phyloP scores from a whole-genome alignment of 2,113 vertebrate species.

The Platichthys stellatus region DNA sequence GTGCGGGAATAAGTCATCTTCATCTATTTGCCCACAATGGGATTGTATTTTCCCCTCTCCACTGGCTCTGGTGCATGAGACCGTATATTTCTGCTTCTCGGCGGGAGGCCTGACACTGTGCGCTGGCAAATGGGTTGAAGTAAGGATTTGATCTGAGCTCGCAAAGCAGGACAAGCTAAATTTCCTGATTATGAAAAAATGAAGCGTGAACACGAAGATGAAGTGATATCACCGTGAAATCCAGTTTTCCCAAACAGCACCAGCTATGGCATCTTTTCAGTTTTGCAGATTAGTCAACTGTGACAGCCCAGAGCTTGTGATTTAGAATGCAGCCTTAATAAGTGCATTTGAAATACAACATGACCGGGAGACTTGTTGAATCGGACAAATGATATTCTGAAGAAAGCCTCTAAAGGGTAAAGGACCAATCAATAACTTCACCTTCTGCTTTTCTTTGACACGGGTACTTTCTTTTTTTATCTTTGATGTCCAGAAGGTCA shows the following conservation, averaged over 20 bases:
- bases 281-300: conserved; percentile 12
- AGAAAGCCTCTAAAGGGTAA: conserved; percentile 19
- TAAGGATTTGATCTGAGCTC: conserved; percentile 31
- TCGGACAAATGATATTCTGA: conserved; percentile 12
- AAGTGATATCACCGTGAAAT: conserved; percentile 1
- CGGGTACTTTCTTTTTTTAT: neutral
- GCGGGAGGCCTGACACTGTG: conserved; percentile 15
- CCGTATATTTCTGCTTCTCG: conserved; percentile 23
- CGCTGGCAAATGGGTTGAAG: conserved; percentile 32
- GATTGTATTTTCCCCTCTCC: conserved; percentile 53
- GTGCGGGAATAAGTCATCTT: conserved; percentile 55
- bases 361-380: conserved; percentile 27
- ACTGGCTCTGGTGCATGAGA: conserved; percentile 32
- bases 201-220: conserved; percentile 10
- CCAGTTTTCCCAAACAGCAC: neutral
- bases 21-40: conserved; percentile 69
- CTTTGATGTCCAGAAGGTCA: neutral
- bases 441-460: conserved; percentile 18
- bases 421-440: conserved; percentile 29
- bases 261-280: neutral
- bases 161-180: conserved; percentile 26
- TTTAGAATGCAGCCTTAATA: neutral
- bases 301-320: neutral
- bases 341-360: conserved; percentile 25
- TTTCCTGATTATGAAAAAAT: conserved; percentile 26